Conservation (phyloP, 2,888 invertebrate genomes). For the Dugesia japonica region DNA sequence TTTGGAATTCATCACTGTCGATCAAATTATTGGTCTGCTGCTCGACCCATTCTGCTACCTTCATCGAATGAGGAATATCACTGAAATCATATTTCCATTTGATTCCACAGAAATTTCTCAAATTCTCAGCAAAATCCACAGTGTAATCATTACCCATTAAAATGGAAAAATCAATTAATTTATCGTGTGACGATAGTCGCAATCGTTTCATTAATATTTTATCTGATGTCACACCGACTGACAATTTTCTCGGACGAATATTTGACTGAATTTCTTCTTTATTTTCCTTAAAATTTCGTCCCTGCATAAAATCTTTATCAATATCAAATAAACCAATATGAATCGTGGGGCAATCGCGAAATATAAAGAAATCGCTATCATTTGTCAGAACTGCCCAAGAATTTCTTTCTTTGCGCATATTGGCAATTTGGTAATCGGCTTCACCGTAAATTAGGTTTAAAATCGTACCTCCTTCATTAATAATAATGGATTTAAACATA, state of each 20-base stretch:
- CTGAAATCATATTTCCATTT: constrained; percentile 10
- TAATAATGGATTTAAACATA: background rate
- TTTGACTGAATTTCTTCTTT: background rate
- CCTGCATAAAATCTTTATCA: background rate
- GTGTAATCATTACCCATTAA: background rate
- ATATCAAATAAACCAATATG: background rate
- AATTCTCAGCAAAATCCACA: background rate
- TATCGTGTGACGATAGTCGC: background rate
- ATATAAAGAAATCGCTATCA: constrained; percentile 1
- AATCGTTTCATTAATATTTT: background rate
- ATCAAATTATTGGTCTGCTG: background rate
- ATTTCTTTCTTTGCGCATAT: background rate
- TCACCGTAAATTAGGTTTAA: background rate
- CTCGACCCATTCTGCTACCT: background rate
- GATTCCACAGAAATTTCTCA: background rate
- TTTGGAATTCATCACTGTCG: background rate
- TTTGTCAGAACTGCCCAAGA: background rate
- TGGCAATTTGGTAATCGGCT: background rate
- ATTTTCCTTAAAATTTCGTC: background rate
- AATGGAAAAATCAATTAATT: constrained; percentile 6
- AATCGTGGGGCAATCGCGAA: background rate
- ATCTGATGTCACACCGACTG: background rate
- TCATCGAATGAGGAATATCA: background rate
- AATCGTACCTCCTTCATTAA: background rate
- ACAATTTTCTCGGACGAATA: background rate